phyloP scores from a whole-genome alignment of 2,797 vertebrate species.

The Anisognathus igniventris region DNA sequence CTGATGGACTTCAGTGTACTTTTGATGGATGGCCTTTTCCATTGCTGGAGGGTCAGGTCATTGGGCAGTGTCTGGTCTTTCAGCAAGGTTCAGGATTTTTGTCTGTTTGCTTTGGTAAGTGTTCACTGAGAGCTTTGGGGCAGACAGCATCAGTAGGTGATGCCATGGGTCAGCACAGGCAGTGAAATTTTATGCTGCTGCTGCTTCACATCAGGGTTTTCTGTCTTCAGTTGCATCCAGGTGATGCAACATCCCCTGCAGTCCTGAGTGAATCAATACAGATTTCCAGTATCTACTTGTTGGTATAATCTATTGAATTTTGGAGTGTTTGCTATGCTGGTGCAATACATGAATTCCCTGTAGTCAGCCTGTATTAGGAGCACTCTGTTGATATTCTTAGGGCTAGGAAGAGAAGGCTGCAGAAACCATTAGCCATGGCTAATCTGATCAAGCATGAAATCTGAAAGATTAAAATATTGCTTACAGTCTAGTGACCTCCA shows the following conservation, averaged over 20 bases:
- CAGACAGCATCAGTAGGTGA: background rate
- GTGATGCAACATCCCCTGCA: background rate
- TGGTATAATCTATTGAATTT: background rate
- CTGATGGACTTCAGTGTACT: background rate
- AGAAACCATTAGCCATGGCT: background rate
- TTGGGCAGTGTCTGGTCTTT: background rate
- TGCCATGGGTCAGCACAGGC: background rate
- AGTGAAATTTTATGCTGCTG: background rate
- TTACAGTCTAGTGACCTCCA: background rate
- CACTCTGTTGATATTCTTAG: background rate
- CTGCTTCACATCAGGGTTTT: background rate
- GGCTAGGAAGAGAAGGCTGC: background rate
- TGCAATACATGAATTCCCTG: background rate
- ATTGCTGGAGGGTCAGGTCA: background rate
- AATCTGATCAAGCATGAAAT: background rate
- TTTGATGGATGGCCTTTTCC: background rate
- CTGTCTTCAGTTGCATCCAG: background rate
- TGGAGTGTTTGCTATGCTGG: background rate
- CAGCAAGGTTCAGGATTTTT: background rate
- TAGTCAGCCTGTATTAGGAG: background rate
- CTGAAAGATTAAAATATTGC: constrained; percentile 9
- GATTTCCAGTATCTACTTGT: background rate
- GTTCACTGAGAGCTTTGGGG: background rate
- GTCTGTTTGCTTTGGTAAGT: background rate
- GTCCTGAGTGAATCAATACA: background rate